Evolutionary conservation across 2,113 vertebrate genomes (phyloP).

Genomic region (Notechis scutatus): DNA sequence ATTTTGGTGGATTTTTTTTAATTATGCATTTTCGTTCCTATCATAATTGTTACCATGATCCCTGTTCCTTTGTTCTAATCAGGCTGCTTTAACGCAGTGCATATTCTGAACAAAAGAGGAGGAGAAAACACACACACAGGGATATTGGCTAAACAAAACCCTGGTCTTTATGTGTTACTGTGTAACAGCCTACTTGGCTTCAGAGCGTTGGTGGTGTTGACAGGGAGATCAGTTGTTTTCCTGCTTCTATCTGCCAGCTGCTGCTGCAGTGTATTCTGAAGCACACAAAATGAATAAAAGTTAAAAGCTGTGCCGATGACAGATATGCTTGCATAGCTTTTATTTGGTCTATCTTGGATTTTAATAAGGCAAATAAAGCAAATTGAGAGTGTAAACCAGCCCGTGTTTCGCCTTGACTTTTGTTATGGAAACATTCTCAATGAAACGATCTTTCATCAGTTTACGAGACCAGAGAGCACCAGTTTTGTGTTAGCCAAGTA

Average conservation of each 20-base stretch:
- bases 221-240: slow-evolving; percentile 75
- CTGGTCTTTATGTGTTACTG: slow-evolving; percentile 66
- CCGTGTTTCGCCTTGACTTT: slow-evolving; percentile 23
- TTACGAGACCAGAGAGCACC: slow-evolving; percentile 54
- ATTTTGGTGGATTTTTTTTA: slow-evolving; percentile 64
- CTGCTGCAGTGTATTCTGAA: slow-evolving; percentile 71
- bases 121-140: slow-evolving; percentile 57
- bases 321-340: slow-evolving; percentile 83
- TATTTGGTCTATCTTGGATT: slow-evolving; percentile 70
- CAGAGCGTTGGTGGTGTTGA: slow-evolving; percentile 79
- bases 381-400: slow-evolving; percentile 60
- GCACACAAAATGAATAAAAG: slow-evolving; percentile 73
- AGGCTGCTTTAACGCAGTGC: slow-evolving; percentile 65
- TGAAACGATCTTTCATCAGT: slow-evolving; percentile 64
- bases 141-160: slow-evolving; percentile 76
- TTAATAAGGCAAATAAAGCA: slow-evolving; percentile 73
- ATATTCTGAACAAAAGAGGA: slow-evolving; percentile 60
- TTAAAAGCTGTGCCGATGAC: slow-evolving; percentile 76
- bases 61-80: slow-evolving; percentile 65
- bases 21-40: slow-evolving; percentile 77
- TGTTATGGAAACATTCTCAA: slow-evolving; percentile 46
- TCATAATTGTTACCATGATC: slow-evolving; percentile 74
- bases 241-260: slow-evolving; percentile 84
- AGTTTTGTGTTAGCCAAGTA: slow-evolving; percentile 49
- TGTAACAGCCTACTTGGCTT: slow-evolving; percentile 71